Conservation (phyloP, 2,113 vertebrate species). For the Heteronetta atricapilla region DNA sequence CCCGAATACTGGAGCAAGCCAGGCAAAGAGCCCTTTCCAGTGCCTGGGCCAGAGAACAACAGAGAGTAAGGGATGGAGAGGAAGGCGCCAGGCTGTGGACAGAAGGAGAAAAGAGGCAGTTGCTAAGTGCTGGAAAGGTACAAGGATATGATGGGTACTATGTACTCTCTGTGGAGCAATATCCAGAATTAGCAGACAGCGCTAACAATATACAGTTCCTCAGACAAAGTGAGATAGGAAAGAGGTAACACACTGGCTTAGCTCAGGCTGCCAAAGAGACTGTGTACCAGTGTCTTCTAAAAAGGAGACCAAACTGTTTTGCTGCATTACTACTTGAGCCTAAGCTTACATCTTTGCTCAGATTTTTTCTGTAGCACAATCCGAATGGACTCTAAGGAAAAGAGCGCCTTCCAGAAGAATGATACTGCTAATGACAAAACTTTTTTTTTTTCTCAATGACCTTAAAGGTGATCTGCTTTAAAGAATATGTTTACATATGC, state of each 20-base stretch:
- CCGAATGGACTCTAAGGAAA: constrained; percentile 77
- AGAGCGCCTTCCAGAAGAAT: constrained; percentile 79
- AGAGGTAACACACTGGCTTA: constrained; percentile 92
- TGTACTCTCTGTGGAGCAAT: constrained; percentile 98
- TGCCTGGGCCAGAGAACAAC: constrained; percentile 94
- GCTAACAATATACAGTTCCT: constrained; percentile 98
- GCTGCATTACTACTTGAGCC: constrained; percentile 85
- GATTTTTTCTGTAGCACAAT: constrained; percentile 89
- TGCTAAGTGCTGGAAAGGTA: constrained; percentile 93
- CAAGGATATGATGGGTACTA: constrained; percentile 98
- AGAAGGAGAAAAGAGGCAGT: constrained; percentile 97
- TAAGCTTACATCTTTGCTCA: constrained; percentile 84
- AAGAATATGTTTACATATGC: constrained; percentile 99
- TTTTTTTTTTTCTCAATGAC: constrained; percentile 83
- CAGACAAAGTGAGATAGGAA: constrained; percentile 97
- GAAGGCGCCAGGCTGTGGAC: constrained; percentile 94
- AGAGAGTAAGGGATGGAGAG: constrained; percentile 92
- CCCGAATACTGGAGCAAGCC: constrained; percentile 92
- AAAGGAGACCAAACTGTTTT: constrained; percentile 82
- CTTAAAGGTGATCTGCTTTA: constrained; percentile 90
- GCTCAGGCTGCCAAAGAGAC: constrained; percentile 84
- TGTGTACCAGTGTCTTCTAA: constrained; percentile 71
- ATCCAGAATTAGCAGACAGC: constrained; percentile 97
- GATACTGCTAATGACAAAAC: constrained; percentile 78
- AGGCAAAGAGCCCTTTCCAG: constrained; percentile 91